Evolutionary conservation across 2,888 invertebrate genomes (phyloP).

Genomic region (Anorthoa munda): DNA sequence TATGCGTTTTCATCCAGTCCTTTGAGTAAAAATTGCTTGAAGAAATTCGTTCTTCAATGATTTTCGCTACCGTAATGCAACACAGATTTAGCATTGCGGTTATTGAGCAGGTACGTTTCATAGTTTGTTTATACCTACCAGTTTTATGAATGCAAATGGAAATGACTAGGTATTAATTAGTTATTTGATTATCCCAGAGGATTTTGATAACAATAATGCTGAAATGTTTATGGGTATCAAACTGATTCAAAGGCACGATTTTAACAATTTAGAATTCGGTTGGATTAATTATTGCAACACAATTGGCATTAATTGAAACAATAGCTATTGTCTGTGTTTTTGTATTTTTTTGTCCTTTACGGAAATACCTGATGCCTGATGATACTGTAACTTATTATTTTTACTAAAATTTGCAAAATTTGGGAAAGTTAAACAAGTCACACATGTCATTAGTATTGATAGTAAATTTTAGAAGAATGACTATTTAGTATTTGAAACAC

Average conservation of each 20-base stretch:
- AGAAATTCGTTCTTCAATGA: conserved; percentile 34
- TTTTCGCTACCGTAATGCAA: conserved; percentile 25
- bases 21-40: not conserved
- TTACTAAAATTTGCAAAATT: no score
- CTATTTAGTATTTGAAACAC: not conserved
- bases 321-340: no score
- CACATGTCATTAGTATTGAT: not conserved
- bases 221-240: not conserved
- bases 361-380: no score
- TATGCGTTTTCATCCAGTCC: no score
- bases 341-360: no score
- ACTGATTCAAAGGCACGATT: not conserved
- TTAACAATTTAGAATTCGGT: conserved; percentile 7
- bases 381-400: no score
- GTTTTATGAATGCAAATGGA: conserved; percentile 45
- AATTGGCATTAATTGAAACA: not conserved
- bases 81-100: not conserved
- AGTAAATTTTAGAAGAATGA: not conserved
- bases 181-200: not conserved
- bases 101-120: not conserved
- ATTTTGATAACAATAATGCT: conserved; percentile 16
- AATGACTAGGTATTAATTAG: conserved; percentile 16
- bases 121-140: conserved; percentile 16
- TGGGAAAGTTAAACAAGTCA: no score
- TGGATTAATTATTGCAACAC: not conserved